phyloP scores from a whole-genome alignment of 2,888 invertebrate species.

The Cheilosia variabilis region DNA sequence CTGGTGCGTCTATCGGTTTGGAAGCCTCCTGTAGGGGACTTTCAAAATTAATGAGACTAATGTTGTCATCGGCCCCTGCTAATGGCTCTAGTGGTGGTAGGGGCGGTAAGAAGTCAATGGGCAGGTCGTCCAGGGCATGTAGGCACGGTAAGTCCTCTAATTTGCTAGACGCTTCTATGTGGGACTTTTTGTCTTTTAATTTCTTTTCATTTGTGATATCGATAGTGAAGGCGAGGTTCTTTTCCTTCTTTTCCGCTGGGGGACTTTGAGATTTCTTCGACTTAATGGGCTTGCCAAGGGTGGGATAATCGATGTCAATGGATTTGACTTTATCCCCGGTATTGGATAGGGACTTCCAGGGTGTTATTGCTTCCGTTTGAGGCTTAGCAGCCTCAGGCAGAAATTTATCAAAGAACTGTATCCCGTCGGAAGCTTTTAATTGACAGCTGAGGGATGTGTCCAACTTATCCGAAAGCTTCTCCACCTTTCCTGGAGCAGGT shows the following conservation, averaged over 20 bases:
- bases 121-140: constrained; percentile 77
- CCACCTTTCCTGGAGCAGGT: constrained; percentile 26
- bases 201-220: constrained; percentile 31
- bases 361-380: constrained; percentile 43
- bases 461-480: constrained; percentile 20
- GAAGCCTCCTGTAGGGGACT: constrained; percentile 81
- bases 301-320: constrained; percentile 69
- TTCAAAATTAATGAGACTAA: constrained; percentile 82
- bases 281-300: constrained; percentile 57
- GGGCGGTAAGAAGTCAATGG: constrained; percentile 76
- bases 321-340: constrained; percentile 74
- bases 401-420: constrained; percentile 67
- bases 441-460: constrained; percentile 4
- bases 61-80: constrained; percentile 76
- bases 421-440: constrained; percentile 41
- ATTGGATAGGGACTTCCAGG: constrained; percentile 77
- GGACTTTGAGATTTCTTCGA: constrained; percentile 56
- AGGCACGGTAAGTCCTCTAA: constrained; percentile 78
- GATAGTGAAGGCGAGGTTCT: constrained; percentile 28
- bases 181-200: constrained; percentile 19
- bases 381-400: constrained; percentile 27
- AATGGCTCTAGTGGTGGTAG: constrained; percentile 79
- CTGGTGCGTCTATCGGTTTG: constrained; percentile 46
- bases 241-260: constrained; percentile 62
- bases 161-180: constrained; percentile 10